phyloP scores from a whole-genome alignment of 1,140 invertebrate genomes.

The Augochlora pura region DNA sequence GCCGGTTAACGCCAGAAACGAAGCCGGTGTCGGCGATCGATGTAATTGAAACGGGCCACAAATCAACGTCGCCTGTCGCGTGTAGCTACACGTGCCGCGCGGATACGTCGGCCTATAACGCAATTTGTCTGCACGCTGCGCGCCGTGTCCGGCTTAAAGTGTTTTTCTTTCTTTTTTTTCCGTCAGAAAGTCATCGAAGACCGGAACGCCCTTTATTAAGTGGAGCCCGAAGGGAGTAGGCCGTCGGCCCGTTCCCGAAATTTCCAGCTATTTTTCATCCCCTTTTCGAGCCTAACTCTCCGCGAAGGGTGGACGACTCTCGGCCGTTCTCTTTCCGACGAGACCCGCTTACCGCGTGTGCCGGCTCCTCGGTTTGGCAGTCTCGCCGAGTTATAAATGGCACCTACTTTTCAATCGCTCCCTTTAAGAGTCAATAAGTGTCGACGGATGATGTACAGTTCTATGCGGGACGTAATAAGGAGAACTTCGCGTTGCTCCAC shows the following conservation, averaged over 20 bases:
- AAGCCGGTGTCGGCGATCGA: conserved; percentile 31
- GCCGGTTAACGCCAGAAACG: conserved; percentile 21
- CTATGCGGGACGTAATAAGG: conserved; percentile 67
- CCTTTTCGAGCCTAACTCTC: conserved; percentile 43
- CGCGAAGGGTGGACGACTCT: conserved; percentile 47
- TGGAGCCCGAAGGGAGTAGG: conserved; percentile 11
- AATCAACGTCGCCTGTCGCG: conserved; percentile 30
- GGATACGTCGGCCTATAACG: conserved; percentile 39
- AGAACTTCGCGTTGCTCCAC: no score
- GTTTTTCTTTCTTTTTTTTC: conserved; percentile 39
- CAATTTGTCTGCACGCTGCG: conserved; percentile 50
- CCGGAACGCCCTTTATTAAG: conserved; percentile 60
- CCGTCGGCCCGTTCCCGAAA: conserved; percentile 56
- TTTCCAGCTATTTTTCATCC: conserved; percentile 70
- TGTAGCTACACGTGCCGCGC: conserved; percentile 45
- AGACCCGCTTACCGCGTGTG: conserved; percentile 16
- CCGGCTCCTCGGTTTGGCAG: conserved; percentile 38
- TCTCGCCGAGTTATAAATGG: conserved; percentile 70
- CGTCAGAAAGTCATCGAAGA: conserved; percentile 42
- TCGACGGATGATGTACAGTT: conserved; percentile 74
- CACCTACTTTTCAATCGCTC: conserved; percentile 76
- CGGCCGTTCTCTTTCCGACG: conserved; percentile 12
- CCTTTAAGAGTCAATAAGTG: conserved; percentile 75
- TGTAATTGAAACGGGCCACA: conserved; percentile 56
- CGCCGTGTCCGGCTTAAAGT: conserved; percentile 30